Conservation (phyloP, 2,888 invertebrate species). For the Tachina grossa region DNA sequence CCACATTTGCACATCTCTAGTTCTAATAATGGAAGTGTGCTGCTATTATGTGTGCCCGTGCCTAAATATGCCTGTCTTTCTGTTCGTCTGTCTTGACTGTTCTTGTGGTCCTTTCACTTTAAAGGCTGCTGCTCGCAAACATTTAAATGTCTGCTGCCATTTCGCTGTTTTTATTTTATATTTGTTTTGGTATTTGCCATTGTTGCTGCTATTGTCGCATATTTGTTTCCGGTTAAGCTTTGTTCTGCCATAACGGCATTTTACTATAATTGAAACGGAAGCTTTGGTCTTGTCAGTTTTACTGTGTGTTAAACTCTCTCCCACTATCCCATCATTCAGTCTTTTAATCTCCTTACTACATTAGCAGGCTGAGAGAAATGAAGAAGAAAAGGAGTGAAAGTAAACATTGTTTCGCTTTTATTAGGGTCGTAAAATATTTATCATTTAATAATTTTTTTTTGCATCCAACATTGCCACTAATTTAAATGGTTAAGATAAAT, state of each 20-base stretch:
- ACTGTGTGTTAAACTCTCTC: slow-evolving; percentile 48
- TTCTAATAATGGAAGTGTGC: slow-evolving; percentile 1
- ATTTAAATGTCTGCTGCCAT: slow-evolving; percentile 61
- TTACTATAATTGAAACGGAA: slow-evolving; percentile 81
- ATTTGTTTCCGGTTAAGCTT: slow-evolving; percentile 73
- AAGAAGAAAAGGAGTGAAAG: slow-evolving; percentile 9
- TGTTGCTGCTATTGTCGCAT: slow-evolving; percentile 70
- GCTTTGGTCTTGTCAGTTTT: slow-evolving; percentile 76
- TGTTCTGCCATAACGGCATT: slow-evolving; percentile 74
- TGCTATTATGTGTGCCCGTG: slow-evolving; percentile 12
- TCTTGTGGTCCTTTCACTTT: slow-evolving; percentile 35
- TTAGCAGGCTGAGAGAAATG: background rate
- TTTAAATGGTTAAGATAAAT: slow-evolving; percentile 19
- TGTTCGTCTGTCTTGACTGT: slow-evolving; percentile 33
- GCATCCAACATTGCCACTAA: slow-evolving; percentile 1
- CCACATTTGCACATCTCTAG: background rate
- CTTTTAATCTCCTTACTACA: slow-evolving; percentile 14
- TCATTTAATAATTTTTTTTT: background rate
- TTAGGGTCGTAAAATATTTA: slow-evolving; percentile 24
- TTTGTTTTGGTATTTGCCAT: slow-evolving; percentile 46
- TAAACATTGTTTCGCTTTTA: slow-evolving; percentile 25
- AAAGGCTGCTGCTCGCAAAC: slow-evolving; percentile 36
- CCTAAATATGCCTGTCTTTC: slow-evolving; percentile 16
- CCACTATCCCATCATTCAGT: slow-evolving; percentile 12
- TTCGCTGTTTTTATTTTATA: slow-evolving; percentile 41